Evolutionary conservation across 2,888 invertebrate species (phyloP).

Genomic region (Epinotia bilunana): DNA sequence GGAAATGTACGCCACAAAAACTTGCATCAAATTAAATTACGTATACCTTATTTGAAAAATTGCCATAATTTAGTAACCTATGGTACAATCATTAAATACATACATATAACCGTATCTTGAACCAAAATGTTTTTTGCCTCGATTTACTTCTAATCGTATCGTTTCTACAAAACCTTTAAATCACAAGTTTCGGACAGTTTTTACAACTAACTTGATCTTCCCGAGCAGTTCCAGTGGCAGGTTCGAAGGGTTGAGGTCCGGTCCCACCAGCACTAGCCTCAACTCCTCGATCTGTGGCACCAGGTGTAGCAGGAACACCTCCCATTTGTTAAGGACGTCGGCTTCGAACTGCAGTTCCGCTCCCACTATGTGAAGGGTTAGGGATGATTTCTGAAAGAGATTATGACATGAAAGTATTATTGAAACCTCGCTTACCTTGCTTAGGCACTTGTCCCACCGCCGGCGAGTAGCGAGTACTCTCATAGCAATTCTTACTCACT

Average conservation of each 20-base stretch:
- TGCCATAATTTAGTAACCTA: no score
- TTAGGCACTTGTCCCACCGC: no score
- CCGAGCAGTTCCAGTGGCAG: constrained; percentile 84
- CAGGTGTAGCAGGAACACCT: constrained; percentile 87
- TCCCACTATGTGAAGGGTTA: constrained; percentile 84
- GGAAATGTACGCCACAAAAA: no score
- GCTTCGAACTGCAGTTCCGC: constrained; percentile 90
- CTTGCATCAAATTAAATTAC: no score
- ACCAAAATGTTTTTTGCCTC: no score
- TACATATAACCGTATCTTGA: no score
- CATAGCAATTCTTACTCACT: no score
- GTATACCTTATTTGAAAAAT: no score
- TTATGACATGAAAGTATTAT: neutral
- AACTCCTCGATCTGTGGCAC: constrained; percentile 82
- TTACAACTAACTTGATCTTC: constrained; percentile 78
- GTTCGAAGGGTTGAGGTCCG: constrained; percentile 85
- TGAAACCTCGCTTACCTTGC: neutral
- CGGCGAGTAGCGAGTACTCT: no score
- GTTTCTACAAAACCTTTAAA: neutral
- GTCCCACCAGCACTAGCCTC: constrained; percentile 86
- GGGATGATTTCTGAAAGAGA: constrained; percentile 61
- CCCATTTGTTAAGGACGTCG: constrained; percentile 88
- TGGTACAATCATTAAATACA: no score
- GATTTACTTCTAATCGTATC: no score
- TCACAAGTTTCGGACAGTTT: neutral